A percentile compares a stretch with the other conserved stretches of the same genome.
phyloP scores from a whole-genome alignment of 2,888 invertebrate species.

The Cantharis rufa region DNA sequence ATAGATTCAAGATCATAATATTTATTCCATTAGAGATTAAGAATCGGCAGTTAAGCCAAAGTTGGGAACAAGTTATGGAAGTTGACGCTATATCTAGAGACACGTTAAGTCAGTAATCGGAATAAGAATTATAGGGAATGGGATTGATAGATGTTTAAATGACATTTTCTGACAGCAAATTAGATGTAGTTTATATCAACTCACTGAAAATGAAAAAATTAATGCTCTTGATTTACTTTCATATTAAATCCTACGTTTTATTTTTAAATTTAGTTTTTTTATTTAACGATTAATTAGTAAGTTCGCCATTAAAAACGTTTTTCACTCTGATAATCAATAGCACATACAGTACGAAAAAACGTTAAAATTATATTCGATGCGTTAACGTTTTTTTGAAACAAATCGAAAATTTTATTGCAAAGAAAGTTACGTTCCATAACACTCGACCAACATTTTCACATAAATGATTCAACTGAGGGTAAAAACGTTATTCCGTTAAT shows the following conservation, averaged over 20 bases:
- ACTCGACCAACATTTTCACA: too few relatives aligned
- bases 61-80: slow-evolving; percentile 28
- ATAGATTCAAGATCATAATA: slow-evolving; percentile 27
- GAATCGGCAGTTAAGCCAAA: slow-evolving; percentile 26
- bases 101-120: slow-evolving; percentile 22
- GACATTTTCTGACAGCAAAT: slow-evolving; percentile 23
- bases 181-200: slow-evolving; percentile 8
- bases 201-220: background rate
- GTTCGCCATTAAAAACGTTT: too few relatives aligned
- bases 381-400: too few relatives aligned
- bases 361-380: too few relatives aligned
- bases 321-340: too few relatives aligned
- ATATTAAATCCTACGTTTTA: background rate
- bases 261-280: background rate
- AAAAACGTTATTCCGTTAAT: too few relatives aligned
- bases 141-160: slow-evolving; percentile 23
- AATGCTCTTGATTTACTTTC: background rate
- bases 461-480: too few relatives aligned
- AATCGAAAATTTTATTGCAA: too few relatives aligned
- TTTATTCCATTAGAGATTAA: slow-evolving; percentile 30
- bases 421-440: too few relatives aligned
- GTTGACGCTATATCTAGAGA: slow-evolving; percentile 21
- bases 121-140: slow-evolving; percentile 19
- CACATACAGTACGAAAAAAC: too few relatives aligned
- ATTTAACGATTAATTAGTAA: too few relatives aligned